These are phyloP conservation scores for Acrocera orbiculus DNA, from an alignment of 2,888 invertebrate species.

Conservation along the genomic window DNA sequence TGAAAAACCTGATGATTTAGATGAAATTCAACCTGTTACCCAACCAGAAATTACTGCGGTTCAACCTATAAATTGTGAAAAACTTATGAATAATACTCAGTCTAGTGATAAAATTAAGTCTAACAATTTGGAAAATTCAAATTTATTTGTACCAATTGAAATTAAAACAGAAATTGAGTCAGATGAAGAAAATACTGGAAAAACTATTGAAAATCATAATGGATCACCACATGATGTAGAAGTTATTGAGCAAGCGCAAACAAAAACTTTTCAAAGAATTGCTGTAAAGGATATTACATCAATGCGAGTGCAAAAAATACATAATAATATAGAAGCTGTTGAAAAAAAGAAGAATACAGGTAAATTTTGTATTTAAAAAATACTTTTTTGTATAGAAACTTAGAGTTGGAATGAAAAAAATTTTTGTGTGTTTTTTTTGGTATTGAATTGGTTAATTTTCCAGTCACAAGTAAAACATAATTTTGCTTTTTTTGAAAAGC, in stretches of 20 bases:
- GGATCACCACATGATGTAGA: not conserved
- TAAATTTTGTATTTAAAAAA: not conserved
- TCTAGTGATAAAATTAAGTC: too few relatives aligned
- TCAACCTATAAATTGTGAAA: slow-evolving; percentile 8
- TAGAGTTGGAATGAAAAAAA: too few relatives aligned
- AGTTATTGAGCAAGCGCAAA: not conserved
- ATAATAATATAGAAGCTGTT: not conserved
- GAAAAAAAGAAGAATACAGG: slow-evolving; percentile 1
- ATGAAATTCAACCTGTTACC: slow-evolving; percentile 1
- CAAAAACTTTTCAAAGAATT: slow-evolving; percentile 2
- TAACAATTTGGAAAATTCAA: too few relatives aligned
- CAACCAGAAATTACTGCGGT: slow-evolving; percentile 5
- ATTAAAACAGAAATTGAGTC: slow-evolving; percentile 23
- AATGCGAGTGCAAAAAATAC: slow-evolving; percentile 3
- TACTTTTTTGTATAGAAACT: not conserved
- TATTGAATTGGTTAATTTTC: too few relatives aligned
- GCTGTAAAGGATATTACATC: slow-evolving; percentile 9
- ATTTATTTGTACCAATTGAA: not conserved
- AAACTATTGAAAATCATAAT: not conserved
- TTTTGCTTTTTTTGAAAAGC: not conserved
- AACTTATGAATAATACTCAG: too few relatives aligned
- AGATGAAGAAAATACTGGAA: slow-evolving; percentile 15
- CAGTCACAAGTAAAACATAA: too few relatives aligned
- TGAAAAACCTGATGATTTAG: slow-evolving; percentile 11
- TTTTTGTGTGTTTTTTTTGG: too few relatives aligned